Conservation (phyloP, 2,113 vertebrate species). For the Notothenia rossii region DNA sequence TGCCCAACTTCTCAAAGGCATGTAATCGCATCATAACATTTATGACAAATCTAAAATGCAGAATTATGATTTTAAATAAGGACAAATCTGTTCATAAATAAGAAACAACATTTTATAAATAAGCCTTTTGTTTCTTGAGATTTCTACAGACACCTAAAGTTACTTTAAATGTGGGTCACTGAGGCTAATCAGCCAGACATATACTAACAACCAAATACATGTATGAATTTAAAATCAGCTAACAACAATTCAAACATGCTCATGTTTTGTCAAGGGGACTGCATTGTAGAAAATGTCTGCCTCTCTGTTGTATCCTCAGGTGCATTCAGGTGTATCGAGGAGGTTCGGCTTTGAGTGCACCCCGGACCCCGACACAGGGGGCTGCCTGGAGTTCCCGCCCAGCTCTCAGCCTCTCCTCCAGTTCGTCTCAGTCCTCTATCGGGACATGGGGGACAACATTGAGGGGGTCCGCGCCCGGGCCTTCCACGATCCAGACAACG, state of each 20-base stretch:
- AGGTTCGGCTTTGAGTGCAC: slow-evolving; percentile 95
- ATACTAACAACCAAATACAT: neutral
- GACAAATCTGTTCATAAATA: neutral
- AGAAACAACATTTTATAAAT: no score
- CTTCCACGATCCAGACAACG: slow-evolving; percentile 91
- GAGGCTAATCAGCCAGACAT: neutral
- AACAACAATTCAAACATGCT: neutral
- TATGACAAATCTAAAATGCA: neutral
- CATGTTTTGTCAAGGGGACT: neutral
- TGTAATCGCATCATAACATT: no score
- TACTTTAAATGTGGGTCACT: neutral
- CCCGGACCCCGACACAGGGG: slow-evolving; percentile 93
- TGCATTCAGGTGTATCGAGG: slow-evolving; percentile 90
- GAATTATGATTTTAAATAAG: neutral
- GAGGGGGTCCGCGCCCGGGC: slow-evolving; percentile 94
- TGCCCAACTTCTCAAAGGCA: no score
- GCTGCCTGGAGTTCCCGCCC: slow-evolving; percentile 95
- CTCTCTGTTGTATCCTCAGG: slow-evolving; percentile 49
- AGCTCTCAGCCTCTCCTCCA: slow-evolving; percentile 95
- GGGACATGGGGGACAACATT: slow-evolving; percentile 96
- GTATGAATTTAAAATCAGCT: neutral
- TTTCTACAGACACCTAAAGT: neutral
- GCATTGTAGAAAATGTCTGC: neutral
- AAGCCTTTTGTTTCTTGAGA: neutral
- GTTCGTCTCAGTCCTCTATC: slow-evolving; percentile 95